Evolutionary conservation across 2,888 invertebrate genomes (phyloP).

Genomic region (Morinoia aosen): DNA sequence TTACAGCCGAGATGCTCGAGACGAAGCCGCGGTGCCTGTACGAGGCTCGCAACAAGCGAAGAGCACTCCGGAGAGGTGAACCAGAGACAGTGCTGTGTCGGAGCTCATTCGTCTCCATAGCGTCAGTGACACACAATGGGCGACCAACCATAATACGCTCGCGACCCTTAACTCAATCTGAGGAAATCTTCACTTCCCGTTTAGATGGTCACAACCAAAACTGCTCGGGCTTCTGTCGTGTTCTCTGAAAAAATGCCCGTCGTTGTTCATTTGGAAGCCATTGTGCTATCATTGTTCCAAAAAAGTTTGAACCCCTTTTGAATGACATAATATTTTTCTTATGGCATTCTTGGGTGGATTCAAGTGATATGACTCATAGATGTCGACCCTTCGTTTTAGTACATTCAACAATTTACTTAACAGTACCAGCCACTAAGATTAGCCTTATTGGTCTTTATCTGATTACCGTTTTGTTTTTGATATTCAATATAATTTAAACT

Average conservation of each 20-base stretch:
- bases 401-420: background rate
- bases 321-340: background rate
- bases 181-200: slow-evolving; percentile 12
- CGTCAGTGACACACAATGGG: background rate
- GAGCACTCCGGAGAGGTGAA: background rate
- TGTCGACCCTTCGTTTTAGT: background rate
- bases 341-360: background rate
- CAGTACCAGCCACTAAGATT: too few species aligned
- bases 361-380: background rate
- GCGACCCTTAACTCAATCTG: slow-evolving; percentile 9
- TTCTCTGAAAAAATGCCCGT: background rate
- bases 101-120: background rate
- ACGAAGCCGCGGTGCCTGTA: background rate
- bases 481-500: too few species aligned
- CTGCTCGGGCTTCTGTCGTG: background rate
- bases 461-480: too few species aligned
- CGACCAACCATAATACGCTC: background rate
- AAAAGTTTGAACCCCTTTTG: background rate
- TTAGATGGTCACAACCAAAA: slow-evolving; percentile 2
- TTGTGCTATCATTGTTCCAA: background rate
- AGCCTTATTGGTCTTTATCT: too few species aligned
- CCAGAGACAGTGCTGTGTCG: background rate
- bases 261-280: background rate
- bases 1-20: background rate
- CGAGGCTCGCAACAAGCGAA: background rate